A percentile compares a stretch with the other conserved stretches of the same genome.
phyloP scores from a whole-genome alignment of 2,797 vertebrate species.

The Pseudochromis fuscus region DNA sequence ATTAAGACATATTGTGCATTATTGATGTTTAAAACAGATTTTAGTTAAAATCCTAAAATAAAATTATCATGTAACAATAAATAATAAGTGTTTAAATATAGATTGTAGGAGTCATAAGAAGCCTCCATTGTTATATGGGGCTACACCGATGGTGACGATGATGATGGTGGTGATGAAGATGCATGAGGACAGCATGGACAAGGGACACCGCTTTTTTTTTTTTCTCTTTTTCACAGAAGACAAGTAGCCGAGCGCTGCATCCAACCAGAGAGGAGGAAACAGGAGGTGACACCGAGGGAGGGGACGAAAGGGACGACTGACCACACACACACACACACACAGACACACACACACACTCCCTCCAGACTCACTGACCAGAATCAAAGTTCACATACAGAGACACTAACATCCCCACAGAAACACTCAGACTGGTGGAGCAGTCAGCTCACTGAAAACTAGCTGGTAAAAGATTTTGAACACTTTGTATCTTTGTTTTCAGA shows the following conservation, averaged over 20 bases:
- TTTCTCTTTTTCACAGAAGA: slow-evolving; percentile 8
- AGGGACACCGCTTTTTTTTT: neutral
- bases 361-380: slow-evolving; percentile 42
- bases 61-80: neutral
- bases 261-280: slow-evolving; percentile 44
- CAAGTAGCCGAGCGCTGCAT: slow-evolving; percentile 41
- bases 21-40: no score
- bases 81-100: no score
- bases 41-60: neutral
- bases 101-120: neutral
- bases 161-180: slow-evolving; percentile 56
- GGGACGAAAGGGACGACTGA: slow-evolving; percentile 37
- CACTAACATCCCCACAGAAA: slow-evolving; percentile 1
- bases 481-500: neutral
- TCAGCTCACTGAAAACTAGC: no score
- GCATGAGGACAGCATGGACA: slow-evolving; percentile 31
- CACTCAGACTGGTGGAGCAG: no score
- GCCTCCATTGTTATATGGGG: neutral
- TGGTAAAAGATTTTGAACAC: no score
- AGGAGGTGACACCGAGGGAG: slow-evolving; percentile 53
- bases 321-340: slow-evolving; percentile 31
- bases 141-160: slow-evolving; percentile 9
- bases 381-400: slow-evolving; percentile 41
- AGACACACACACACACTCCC: slow-evolving; percentile 4
- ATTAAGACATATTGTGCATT: no score